Evolutionary conservation across 2,113 vertebrate genomes (phyloP).

Genomic region (Clarias macrocephalus): DNA sequence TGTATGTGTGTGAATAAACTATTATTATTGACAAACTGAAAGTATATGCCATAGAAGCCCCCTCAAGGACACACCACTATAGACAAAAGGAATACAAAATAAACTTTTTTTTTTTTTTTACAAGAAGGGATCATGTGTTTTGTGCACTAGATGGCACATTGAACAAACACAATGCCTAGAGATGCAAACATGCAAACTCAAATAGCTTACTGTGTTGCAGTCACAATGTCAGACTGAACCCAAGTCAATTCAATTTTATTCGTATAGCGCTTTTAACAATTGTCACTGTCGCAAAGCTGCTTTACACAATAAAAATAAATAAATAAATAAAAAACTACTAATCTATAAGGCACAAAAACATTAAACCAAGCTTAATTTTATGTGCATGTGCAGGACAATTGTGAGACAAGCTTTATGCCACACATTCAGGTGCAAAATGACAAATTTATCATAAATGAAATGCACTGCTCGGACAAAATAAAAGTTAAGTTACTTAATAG

Average conservation of each 20-base stretch:
- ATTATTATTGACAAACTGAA: conserved; percentile 10
- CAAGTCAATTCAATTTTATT: too few species aligned
- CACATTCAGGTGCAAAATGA: conserved; percentile 33
- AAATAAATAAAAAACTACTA: background rate
- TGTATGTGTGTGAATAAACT: background rate
- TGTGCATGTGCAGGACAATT: conserved; percentile 37
- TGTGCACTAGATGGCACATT: conserved; percentile 47
- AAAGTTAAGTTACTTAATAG: too few species aligned
- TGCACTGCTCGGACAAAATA: background rate
- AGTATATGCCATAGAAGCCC: conserved; percentile 3
- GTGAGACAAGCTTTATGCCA: conserved; percentile 52
- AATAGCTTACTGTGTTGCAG: conserved; percentile 6
- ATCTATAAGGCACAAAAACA: conserved; percentile 4
- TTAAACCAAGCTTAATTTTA: conserved; percentile 10
- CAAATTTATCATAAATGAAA: conserved; percentile 33
- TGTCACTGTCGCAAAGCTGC: too few species aligned
- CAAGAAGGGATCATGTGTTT: conserved; percentile 29
- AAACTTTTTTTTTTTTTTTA: conserved; percentile 20
- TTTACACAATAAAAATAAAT: too few species aligned
- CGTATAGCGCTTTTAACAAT: too few species aligned
- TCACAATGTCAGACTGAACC: conserved; percentile 31
- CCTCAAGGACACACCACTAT: conserved; percentile 40
- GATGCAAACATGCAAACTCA: background rate
- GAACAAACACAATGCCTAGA: conserved; percentile 40
- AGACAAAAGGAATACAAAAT: conserved; percentile 11